A percentile compares a stretch with the other conserved stretches of the same genome.
These are phyloP conservation scores for Odontocerum albicorne DNA, from an alignment of 2,888 invertebrate species.

Conservation along the genomic window DNA sequence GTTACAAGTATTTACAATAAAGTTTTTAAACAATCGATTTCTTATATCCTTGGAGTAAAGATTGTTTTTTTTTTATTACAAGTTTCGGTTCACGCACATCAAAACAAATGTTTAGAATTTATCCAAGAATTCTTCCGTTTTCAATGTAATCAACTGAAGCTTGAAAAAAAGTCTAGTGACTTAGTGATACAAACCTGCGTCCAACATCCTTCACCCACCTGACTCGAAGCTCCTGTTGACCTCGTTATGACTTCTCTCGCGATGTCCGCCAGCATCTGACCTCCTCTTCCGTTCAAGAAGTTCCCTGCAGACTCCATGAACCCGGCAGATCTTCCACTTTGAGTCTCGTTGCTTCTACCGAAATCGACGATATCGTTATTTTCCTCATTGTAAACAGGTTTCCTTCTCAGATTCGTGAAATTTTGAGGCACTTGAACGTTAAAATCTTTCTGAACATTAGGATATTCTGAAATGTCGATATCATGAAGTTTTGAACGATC, in stretches of 20 bases:
- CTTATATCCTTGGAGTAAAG: no score
- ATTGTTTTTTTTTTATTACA: no score
- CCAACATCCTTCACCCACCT: slow-evolving; percentile 53
- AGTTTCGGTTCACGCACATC: no score
- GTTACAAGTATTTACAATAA: no score
- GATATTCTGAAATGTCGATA: slow-evolving; percentile 26
- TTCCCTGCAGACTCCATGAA: slow-evolving; percentile 50
- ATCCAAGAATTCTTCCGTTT: no score
- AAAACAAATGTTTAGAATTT: no score
- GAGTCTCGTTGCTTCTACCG: slow-evolving; percentile 20
- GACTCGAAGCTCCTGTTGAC: slow-evolving; percentile 66
- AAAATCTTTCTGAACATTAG: slow-evolving; percentile 5
- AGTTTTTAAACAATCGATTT: no score
- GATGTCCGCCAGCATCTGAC: slow-evolving; percentile 59
- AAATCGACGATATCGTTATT: slow-evolving; percentile 21
- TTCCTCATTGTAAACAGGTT: slow-evolving; percentile 18
- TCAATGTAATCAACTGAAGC: no score
- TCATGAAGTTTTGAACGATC: slow-evolving; percentile 33
- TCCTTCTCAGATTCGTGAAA: background rate
- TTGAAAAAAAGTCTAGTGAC: no score
- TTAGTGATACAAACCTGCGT: slow-evolving; percentile 12
- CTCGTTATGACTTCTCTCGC: slow-evolving; percentile 70
- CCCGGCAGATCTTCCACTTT: slow-evolving; percentile 41
- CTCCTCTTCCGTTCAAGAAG: slow-evolving; percentile 51
- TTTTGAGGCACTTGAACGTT: slow-evolving; percentile 5